These are phyloP conservation scores for Drepana arcuata DNA, from an alignment of 1,140 invertebrate genomes.

Conservation along the genomic window DNA sequence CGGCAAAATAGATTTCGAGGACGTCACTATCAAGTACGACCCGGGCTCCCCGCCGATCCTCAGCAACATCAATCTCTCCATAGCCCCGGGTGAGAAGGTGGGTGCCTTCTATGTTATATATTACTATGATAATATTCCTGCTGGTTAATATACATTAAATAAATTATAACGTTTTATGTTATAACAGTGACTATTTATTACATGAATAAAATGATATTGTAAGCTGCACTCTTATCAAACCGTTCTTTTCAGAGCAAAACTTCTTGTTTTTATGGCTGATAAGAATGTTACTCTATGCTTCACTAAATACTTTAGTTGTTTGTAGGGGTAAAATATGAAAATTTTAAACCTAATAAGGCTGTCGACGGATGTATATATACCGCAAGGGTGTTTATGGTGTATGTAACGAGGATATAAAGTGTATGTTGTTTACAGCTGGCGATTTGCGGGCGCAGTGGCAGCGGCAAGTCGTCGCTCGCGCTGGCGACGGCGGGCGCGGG, in stretches of 20 bases:
- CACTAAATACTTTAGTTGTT: too few species aligned
- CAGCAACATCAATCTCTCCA: constrained; percentile 74
- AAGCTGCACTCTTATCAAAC: too few species aligned
- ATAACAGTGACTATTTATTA: neutral
- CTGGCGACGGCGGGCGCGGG: constrained; percentile 80
- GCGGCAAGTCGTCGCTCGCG: constrained; percentile 84
- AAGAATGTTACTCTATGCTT: neutral
- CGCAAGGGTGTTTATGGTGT: too few species aligned
- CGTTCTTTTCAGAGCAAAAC: too few species aligned
- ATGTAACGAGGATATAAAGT: too few species aligned
- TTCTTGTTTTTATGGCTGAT: too few species aligned
- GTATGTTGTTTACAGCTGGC: constrained; percentile 76
- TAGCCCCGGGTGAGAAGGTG: constrained; percentile 80
- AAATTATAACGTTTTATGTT: neutral
- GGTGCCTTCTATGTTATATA: too few species aligned
- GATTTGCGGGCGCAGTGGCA: constrained; percentile 85
- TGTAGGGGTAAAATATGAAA: too few species aligned
- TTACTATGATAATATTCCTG: too few species aligned
- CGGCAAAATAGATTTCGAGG: constrained; percentile 81
- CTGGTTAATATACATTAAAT: constrained; percentile 1
- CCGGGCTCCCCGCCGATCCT: constrained; percentile 75
- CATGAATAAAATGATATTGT: too few species aligned
- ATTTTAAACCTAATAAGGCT: too few species aligned
- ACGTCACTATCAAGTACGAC: constrained; percentile 79
- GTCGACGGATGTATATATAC: too few species aligned